Base-by-base conservation (phyloP, 2,888 invertebrate genomes). In the Hemaris fuciformis region DNA sequence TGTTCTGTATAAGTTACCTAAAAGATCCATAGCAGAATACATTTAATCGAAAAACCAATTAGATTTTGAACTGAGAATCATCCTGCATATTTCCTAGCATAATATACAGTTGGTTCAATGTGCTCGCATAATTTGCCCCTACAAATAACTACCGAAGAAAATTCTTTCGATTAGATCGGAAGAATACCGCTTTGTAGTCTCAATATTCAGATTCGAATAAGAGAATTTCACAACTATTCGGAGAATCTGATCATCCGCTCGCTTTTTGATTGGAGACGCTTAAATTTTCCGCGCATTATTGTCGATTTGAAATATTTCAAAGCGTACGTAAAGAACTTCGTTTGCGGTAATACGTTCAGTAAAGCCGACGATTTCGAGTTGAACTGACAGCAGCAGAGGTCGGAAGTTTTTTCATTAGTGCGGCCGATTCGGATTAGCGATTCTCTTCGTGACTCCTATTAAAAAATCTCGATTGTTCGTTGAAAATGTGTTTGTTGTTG, bases 351-450 rank as follows among this genome's bases (percentile, higher is more conserved):
- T 61, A 34, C 23, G 25, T 53, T 38, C 41, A 23, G 60, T 43
- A 64, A 68, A 74, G 67, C 70, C 66, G 65, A 63, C 68, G 65
- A 68, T 71, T 74, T 68, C 62, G 60, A 64, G 70, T 68, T 64
- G 63, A 72, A 73, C 73, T 72, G 74, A 74, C 74, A 73, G 60
- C 61, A 65, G 60, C 69, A 66, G 71, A 62, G 70, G 71, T 71
- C 64, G 72, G 68, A 77, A 78, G 73, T 79, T 80, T 79, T 79
- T 79, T 80, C 75, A 79, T 79, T 76, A 78, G 72, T 67, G 68
- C 45, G 53, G 64, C 66, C 62, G 63, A 59, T 65, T 67, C 42
- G 72, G 75, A 74, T 76, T 75, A 74, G 69, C 65, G 66, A 60
- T 48, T 41, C 46, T 25, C 13, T 48, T 48, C 48, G 38, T 38